phyloP scores from a whole-genome alignment of 2,113 vertebrate species.

The Emydura subglobosa region DNA sequence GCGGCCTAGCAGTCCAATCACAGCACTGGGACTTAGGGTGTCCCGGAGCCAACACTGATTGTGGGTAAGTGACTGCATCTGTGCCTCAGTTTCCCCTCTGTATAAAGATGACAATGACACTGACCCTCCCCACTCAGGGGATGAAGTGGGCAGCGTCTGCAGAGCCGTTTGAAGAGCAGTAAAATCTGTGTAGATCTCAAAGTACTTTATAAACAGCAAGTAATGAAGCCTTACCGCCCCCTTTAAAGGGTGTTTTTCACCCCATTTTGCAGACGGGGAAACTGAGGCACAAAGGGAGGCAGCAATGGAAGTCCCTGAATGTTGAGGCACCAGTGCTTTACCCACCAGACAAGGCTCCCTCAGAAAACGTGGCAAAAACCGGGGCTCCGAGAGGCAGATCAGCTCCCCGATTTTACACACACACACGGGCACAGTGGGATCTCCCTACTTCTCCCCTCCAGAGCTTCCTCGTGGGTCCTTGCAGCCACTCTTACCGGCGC shows the following conservation, averaged over 20 bases:
- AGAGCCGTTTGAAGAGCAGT: neutral
- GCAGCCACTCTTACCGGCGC: no score
- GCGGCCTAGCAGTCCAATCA: no score
- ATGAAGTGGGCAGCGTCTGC: no score
- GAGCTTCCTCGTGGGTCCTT: no score
- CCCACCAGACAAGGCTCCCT: neutral
- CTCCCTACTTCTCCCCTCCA: no score
- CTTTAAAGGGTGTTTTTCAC: no score
- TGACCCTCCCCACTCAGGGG: neutral
- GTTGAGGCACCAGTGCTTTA: neutral
- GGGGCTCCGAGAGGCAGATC: no score
- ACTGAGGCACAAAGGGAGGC: neutral
- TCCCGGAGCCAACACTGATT: neutral
- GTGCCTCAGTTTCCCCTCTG: neutral
- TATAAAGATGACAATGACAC: neutral
- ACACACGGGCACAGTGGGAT: no score
- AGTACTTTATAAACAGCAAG: neutral
- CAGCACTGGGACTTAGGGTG: neutral
- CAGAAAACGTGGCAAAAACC: neutral
- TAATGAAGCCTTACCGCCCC: neutral
- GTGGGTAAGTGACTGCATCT: neutral
- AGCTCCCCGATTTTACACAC: no score
- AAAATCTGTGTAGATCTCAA: neutral
- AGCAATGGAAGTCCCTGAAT: neutral
- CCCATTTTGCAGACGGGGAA: neutral